Base-by-base conservation (phyloP, 2,113 vertebrate genomes). In the Gulo gulo region DNA sequence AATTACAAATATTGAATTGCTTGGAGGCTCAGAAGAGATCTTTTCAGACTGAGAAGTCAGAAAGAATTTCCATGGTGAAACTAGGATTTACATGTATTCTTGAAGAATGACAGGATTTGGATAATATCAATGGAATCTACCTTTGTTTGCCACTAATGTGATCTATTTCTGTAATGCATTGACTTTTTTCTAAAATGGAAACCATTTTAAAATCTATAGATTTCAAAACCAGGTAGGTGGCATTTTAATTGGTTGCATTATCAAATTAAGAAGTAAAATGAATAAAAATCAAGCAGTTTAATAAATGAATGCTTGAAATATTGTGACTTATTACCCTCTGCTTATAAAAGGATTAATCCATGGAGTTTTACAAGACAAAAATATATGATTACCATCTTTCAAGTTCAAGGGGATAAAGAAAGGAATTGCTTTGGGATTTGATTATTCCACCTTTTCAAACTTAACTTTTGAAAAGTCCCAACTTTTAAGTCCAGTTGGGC, bases 181-280 rank as follows among this genome's bases (percentile, higher is more conserved):
- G 73, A 95, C 31, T 94, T 81, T 36, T 67, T 88, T 69, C 61
- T 59, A 86, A 95, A 97, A 92, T 78, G 31, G 21, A 79, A 96
- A 39, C 42, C 47, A 57, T 63, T 90, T 89, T 65, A 74, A 95
- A 52, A 52, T 93, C 86, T 86, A 94, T 31, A 81, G 69, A 61
- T 92, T 96, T 96, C 92, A 94, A 84, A 94, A 74, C 10, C 1
- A 1, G 45, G 34, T 80, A 84, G 61, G 42, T 88, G 93, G 21
- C 52, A 93, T 96, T 96, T 97, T 96, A 96, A 93, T 84, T 88
- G 55, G 29, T 87, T 67, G 55, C 34, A 3, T 63, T 98, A 93
- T 47, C 42, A 87, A 95, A 93, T 76, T 82, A 95, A 96, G 63
- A 59, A 89, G 3, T 87, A 87, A 88, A 95, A 86, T 91, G 52